Base-by-base conservation (phyloP, 1,140 invertebrate species). In the Caligus rogercresseyi region DNA sequence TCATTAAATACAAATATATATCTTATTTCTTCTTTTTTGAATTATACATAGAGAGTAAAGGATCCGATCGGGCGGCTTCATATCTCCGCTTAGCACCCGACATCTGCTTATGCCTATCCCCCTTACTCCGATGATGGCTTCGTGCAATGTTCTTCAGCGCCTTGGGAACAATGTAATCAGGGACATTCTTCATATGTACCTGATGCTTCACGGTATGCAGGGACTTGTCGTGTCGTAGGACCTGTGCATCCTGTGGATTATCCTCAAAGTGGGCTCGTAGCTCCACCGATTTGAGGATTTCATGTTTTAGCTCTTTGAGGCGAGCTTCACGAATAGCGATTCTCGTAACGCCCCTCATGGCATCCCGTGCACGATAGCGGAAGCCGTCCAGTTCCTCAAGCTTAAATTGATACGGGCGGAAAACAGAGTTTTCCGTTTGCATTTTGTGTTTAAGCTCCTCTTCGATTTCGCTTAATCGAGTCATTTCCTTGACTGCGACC, bases 371-470 rank as follows among this genome's bases (percentile, higher is more conserved):
- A 70, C 95, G 77, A 75, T 98, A 95, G 64, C 86, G 79, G 71
- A 98, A 98, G 0, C 89, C 86, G 72, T 98, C 92, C 25, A 98
- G 83, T 76, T 98, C 90, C 65, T 93, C 85, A 72, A 98, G 79
- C 71, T 86, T 87, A 71, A 98, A 95, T 68, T 93, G 81, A 72
- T 94, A 98, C 54, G 86, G 86, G 72, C 85, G 88, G 59, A 78
- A 79, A 69, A 76, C 70, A 57, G 70, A 64, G 64, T 67, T 67
- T 51, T 65, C 25, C 25, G 74, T 70, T 19, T 70, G 60, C 51
- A 77, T 66, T 82, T 82, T 43, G 54, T 77, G 71, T 64, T 80
- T 78, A 1, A 95, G 75, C 68, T 83, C 78, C 55, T 80, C 72
- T 70, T 91, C 87, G 1, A 97, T 86, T 64, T 81, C 75, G 61